Evolutionary conservation across 2,888 invertebrate genomes (phyloP).

Genomic region (Patella pellucida): DNA sequence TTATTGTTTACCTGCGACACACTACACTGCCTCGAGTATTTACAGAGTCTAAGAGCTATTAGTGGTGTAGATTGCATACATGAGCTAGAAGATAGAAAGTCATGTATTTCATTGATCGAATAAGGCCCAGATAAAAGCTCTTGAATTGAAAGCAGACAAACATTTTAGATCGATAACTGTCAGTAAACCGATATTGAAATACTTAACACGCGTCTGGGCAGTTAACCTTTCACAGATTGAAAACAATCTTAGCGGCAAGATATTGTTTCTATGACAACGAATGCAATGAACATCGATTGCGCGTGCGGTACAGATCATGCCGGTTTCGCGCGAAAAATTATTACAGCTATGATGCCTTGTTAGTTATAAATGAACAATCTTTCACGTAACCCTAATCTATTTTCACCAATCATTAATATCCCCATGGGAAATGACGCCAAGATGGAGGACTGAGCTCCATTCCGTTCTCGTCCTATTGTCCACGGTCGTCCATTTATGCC

Average conservation of each 20-base stretch:
- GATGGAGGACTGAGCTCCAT: too few relatives aligned
- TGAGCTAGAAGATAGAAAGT: slow-evolving; percentile 7
- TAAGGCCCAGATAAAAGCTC: slow-evolving; percentile 5
- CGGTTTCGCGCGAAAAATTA: slow-evolving; percentile 7
- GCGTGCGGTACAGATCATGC: neutral
- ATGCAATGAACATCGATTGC: slow-evolving; percentile 9
- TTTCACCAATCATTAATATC: too few relatives aligned
- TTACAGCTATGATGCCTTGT: neutral
- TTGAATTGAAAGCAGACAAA: slow-evolving; percentile 12
- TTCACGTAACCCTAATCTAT: too few relatives aligned
- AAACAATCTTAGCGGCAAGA: slow-evolving; percentile 7
- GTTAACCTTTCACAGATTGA: slow-evolving; percentile 12
- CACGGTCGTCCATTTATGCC: too few relatives aligned
- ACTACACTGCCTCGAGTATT: slow-evolving; percentile 1
- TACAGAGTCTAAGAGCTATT: neutral
- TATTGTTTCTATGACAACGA: slow-evolving; percentile 7
- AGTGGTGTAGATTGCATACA: neutral
- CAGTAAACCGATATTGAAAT: slow-evolving; percentile 11
- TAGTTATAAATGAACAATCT: too few relatives aligned
- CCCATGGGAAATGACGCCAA: too few relatives aligned
- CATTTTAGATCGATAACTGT: slow-evolving; percentile 7
- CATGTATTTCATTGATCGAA: slow-evolving; percentile 9
- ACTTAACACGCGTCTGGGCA: slow-evolving; percentile 7
- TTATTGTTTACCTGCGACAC: slow-evolving; percentile 2
- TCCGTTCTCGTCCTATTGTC: too few relatives aligned